These are phyloP conservation scores for Tachycineta bicolor DNA, from an alignment of 2,113 vertebrate genomes.

Conservation along the genomic window DNA sequence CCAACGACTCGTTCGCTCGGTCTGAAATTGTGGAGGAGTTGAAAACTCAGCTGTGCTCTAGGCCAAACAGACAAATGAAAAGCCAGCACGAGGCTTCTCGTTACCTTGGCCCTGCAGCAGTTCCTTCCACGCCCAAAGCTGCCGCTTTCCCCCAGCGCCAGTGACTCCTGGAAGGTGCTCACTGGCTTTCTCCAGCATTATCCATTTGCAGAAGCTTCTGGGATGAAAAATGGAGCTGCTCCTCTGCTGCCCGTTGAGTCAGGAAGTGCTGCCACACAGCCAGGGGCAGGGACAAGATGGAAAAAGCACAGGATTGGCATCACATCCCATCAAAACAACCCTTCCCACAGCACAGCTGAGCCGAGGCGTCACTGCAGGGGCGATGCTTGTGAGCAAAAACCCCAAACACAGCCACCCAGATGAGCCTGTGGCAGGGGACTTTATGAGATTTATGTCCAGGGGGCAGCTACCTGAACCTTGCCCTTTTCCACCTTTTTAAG, in stretches of 20 bases:
- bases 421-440: background rate
- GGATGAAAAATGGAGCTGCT: background rate
- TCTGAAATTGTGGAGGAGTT: conserved; percentile 7
- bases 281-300: background rate
- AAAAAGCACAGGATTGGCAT: background rate
- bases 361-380: accelerated
- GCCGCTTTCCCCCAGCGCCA: accelerated
- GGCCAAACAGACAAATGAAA: background rate
- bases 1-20: background rate
- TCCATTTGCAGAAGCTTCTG: background rate
- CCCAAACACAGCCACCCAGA: background rate
- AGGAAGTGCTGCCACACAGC: background rate
- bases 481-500: background rate
- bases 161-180: accelerated
- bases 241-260: background rate
- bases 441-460: accelerated
- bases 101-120: accelerated
- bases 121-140: accelerated
- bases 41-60: background rate
- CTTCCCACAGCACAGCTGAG: background rate
- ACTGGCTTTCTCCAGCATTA: accelerated
- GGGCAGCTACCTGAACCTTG: background rate
- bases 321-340: background rate
- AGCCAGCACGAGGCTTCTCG: background rate
- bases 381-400: background rate